phyloP scores from a whole-genome alignment of 2,888 invertebrate species.

The Drosophila buzzatii region DNA sequence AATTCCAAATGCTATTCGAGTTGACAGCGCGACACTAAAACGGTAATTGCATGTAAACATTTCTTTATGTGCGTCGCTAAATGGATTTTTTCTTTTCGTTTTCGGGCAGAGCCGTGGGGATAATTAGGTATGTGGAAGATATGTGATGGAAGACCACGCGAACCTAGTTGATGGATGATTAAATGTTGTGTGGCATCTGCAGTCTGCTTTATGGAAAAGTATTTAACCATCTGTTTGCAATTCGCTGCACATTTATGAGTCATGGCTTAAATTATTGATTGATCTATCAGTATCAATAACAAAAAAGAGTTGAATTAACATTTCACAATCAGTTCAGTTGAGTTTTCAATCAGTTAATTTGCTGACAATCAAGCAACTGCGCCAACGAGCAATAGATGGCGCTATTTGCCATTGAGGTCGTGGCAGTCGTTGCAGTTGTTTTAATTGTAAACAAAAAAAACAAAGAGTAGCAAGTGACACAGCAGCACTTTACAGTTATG shows the following conservation, averaged over 20 bases:
- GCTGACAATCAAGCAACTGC: neutral
- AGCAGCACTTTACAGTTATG: conserved; percentile 67
- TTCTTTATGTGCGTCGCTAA: conserved; percentile 45
- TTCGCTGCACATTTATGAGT: neutral
- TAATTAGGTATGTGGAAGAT: conserved; percentile 41
- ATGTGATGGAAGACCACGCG: conserved; percentile 21
- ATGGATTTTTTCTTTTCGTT: conserved; percentile 18
- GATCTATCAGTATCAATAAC: neutral
- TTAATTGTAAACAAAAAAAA: conserved; percentile 25
- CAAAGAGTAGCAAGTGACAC: conserved; percentile 12
- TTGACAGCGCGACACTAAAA: conserved; percentile 72
- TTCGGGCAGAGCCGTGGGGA: conserved; percentile 8
- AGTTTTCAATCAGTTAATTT: neutral
- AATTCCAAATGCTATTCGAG: conserved; percentile 67
- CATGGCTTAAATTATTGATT: neutral
- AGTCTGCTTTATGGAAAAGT: neutral
- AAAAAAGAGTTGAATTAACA: neutral
- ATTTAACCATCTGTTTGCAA: neutral
- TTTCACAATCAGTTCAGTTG: neutral
- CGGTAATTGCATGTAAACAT: conserved; percentile 78
- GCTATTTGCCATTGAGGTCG: conserved; percentile 20
- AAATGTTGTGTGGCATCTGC: neutral
- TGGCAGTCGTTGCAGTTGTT: conserved; percentile 14
- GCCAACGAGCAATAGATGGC: conserved; percentile 17
- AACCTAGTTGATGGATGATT: conserved; percentile 2